Percentiles rank a stretch among this genome's conserved stretches.
phyloP scores from a whole-genome alignment of 2,797 vertebrate genomes.

The Psittacula derbiana region DNA sequence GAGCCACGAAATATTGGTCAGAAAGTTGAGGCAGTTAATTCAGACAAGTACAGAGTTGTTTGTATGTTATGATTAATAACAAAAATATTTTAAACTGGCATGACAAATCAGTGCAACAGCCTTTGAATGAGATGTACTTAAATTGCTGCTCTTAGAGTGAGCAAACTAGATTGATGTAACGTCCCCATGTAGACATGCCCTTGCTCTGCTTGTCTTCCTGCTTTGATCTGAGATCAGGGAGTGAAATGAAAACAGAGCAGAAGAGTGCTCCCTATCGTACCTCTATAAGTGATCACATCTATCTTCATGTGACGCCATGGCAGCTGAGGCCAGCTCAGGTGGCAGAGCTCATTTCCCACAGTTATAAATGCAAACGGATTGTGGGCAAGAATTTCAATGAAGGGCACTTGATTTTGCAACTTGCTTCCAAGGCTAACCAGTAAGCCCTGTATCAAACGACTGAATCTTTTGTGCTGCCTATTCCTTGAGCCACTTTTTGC shows the following conservation, averaged over 20 bases:
- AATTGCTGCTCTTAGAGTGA: conserved; percentile 10
- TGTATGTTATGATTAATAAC: conserved; percentile 29
- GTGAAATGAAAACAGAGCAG: conserved; percentile 25
- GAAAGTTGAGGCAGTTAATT: background rate
- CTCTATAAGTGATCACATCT: conserved; percentile 43
- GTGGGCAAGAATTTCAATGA: conserved; percentile 19
- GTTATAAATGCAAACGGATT: conserved; percentile 35
- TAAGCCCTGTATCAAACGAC: background rate
- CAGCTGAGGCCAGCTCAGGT: conserved; percentile 55
- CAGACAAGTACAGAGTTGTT: background rate
- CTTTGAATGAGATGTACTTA: background rate
- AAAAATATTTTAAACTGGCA: background rate
- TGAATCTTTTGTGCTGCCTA: background rate
- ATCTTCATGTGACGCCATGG: conserved; percentile 18
- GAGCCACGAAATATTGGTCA: background rate
- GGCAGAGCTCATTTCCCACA: conserved; percentile 42
- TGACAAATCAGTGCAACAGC: background rate
- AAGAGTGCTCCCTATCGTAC: conserved; percentile 53
- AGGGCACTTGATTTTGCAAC: background rate
- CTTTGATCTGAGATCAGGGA: conserved; percentile 45
- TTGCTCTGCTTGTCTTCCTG: conserved; percentile 21
- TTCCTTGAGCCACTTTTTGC: background rate
- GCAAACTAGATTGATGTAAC: conserved; percentile 38
- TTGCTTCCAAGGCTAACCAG: background rate
- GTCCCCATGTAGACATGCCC: background rate